phyloP scores from a whole-genome alignment of 2,797 vertebrate species.

The Synanceia verrucosa region DNA sequence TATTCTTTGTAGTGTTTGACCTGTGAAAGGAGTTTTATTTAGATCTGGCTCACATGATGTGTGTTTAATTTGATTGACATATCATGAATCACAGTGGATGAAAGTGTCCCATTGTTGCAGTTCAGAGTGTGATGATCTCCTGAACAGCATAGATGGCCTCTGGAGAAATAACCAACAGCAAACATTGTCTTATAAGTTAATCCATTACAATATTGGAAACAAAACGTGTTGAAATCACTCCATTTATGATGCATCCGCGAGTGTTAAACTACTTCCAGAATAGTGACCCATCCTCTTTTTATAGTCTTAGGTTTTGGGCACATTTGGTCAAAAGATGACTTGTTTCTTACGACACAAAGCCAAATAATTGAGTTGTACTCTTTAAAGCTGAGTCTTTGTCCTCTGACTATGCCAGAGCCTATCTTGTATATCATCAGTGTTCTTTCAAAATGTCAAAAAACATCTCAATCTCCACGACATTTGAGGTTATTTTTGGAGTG shows the following conservation, averaged over 20 bases:
- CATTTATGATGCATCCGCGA: neutral
- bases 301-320: constrained; percentile 25
- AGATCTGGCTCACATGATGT: constrained; percentile 12
- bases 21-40: constrained; percentile 13
- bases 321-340: constrained; percentile 41
- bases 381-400: constrained; percentile 76
- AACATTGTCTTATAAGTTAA: neutral
- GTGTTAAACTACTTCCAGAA: neutral
- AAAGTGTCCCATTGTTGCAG: constrained; percentile 9
- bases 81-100: constrained; percentile 7
- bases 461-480: constrained; percentile 27
- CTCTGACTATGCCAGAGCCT: constrained; percentile 69
- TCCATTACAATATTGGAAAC: constrained; percentile 1
- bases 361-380: constrained; percentile 24
- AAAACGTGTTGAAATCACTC: neutral
- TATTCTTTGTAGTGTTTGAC: constrained; percentile 42
- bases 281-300: constrained; percentile 35
- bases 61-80: constrained; percentile 22
- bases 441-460: constrained; percentile 34
- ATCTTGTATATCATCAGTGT: constrained; percentile 29
- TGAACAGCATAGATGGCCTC: neutral
- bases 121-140: constrained; percentile 9
- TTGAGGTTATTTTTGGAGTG: constrained; percentile 37
- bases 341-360: constrained; percentile 40
- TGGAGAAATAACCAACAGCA: neutral